phyloP scores from a whole-genome alignment of 2,113 vertebrate species.

The Osmerus eperlanus region DNA sequence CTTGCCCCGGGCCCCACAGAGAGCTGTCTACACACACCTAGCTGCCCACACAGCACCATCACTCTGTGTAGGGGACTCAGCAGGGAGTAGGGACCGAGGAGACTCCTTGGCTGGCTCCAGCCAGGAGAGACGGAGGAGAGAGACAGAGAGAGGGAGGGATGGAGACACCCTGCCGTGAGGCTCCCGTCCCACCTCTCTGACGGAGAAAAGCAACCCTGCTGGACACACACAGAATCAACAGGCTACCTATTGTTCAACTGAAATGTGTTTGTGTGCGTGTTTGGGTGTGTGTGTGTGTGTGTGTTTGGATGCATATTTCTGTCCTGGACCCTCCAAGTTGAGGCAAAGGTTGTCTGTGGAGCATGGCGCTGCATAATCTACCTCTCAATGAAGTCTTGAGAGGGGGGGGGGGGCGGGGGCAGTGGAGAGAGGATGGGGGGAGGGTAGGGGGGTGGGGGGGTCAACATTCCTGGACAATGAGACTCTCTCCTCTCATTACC shows the following conservation, averaged over 20 bases:
- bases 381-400: conserved; percentile 41
- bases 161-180: background rate
- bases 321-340: conserved; percentile 61
- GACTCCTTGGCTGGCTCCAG: background rate
- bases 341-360: conserved; percentile 56
- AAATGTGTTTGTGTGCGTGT: background rate
- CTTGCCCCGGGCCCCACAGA: too few relatives aligned
- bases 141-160: conserved; percentile 5
- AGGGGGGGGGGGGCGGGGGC: background rate
- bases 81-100: background rate
- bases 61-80: conserved; percentile 37
- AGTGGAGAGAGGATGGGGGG: background rate
- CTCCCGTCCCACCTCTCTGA: conserved; percentile 40
- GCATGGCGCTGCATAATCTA: conserved; percentile 61
- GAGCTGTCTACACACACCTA: too few relatives aligned
- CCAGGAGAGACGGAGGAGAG: background rate
- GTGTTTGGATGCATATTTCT: conserved; percentile 56
- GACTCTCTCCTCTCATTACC: conserved; percentile 51
- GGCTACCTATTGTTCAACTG: conserved; percentile 33
- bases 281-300: conserved; percentile 31
- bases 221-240: conserved; percentile 37
- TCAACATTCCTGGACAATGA: conserved; percentile 71
- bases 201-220: background rate
- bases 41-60: conserved; percentile 4
- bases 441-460: conserved; percentile 7